These are phyloP conservation scores for Cyclophora punctaria DNA, from an alignment of 2,888 invertebrate species.

Conservation along the genomic window DNA sequence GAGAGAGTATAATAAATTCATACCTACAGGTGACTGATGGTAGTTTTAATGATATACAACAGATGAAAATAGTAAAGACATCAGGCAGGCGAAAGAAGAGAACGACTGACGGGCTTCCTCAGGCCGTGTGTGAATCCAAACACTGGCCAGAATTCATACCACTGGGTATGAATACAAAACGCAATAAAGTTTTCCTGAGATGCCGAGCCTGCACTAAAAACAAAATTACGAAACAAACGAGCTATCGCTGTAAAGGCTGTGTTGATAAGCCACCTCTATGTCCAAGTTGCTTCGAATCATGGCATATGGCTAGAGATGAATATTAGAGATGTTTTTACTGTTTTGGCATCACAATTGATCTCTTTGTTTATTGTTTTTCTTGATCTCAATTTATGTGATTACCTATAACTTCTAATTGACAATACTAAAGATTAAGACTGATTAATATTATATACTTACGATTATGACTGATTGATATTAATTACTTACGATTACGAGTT, in stretches of 20 bases:
- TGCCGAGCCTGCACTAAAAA: conserved; percentile 2
- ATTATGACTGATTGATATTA: too few species aligned
- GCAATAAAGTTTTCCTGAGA: conserved; percentile 1
- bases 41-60: conserved; percentile 1
- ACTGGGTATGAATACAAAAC: background rate
- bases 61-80: conserved; percentile 1
- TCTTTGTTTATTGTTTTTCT: conserved; percentile 1
- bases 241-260: conserved; percentile 2
- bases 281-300: conserved; percentile 1
- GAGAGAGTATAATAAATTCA: conserved; percentile 1
- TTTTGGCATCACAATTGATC: conserved; percentile 1
- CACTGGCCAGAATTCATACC: conserved; percentile 4
- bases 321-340: background rate
- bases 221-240: conserved; percentile 1
- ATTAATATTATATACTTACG: too few species aligned
- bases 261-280: conserved; percentile 1
- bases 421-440: too few species aligned
- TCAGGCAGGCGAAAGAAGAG: conserved; percentile 1
- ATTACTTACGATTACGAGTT: background rate
- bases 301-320: conserved; percentile 1
- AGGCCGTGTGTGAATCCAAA: background rate
- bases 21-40: background rate
- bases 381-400: conserved; percentile 1
- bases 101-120: background rate
- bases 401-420: too few species aligned